A percentile compares a stretch with the other conserved stretches of the same genome.
phyloP scores from a whole-genome alignment of 2,797 vertebrate species.

The Microcaecilia unicolor region DNA sequence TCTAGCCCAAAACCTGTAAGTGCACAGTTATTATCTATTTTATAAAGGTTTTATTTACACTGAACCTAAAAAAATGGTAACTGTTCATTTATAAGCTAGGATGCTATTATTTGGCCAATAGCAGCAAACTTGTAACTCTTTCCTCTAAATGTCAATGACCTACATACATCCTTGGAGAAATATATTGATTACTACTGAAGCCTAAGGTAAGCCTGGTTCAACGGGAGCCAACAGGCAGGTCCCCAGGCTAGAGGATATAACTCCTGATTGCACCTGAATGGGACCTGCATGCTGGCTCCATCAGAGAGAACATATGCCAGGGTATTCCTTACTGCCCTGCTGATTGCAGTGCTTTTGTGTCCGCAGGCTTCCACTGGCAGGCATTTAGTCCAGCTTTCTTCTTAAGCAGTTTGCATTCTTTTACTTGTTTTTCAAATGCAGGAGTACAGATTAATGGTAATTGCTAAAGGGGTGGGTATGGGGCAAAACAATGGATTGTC shows the following conservation, averaged over 20 bases:
- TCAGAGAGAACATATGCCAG: neutral
- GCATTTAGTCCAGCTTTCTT: conserved; percentile 31
- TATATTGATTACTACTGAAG: conserved; percentile 17
- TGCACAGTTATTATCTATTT: conserved; percentile 32
- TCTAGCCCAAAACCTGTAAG: conserved; percentile 27
- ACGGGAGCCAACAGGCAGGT: conserved; percentile 12
- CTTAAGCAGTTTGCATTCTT: neutral
- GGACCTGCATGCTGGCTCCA: conserved; percentile 4
- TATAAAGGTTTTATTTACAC: conserved; percentile 15
- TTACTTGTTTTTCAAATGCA: too few relatives aligned
- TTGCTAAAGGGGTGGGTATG: neutral
- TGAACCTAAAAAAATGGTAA: conserved; percentile 28
- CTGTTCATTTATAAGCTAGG: conserved; percentile 21
- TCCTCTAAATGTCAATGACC: conserved; percentile 17
- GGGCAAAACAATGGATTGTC: neutral
- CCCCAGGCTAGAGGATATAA: conserved; percentile 1
- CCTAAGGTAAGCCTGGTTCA: too few relatives aligned
- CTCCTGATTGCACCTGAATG: conserved; percentile 3
- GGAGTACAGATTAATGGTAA: neutral
- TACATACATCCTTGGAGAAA: conserved; percentile 27
- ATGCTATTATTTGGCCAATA: too few relatives aligned
- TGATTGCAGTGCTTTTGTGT: conserved; percentile 5
- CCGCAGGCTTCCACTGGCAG: conserved; percentile 37
- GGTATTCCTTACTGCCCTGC: neutral
- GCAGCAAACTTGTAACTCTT: conserved; percentile 9